Evolutionary conservation across 2,888 invertebrate species (phyloP).

Genomic region (Pachydiplax longipennis): DNA sequence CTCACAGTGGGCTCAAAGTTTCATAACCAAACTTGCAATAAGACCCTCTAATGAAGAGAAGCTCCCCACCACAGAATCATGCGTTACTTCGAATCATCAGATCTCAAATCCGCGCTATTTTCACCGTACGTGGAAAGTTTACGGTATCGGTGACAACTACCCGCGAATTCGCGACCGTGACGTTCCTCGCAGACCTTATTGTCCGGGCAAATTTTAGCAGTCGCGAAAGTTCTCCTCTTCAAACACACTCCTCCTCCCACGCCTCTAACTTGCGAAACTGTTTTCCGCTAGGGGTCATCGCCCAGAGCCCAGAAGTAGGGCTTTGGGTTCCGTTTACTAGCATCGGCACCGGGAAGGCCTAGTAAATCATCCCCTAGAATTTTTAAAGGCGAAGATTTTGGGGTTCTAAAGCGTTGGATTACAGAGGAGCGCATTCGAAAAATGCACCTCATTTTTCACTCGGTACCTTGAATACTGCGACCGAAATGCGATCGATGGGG

Average conservation of each 20-base stretch:
- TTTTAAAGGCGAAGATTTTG: background rate
- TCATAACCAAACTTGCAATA: too few species aligned
- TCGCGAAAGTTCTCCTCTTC: background rate
- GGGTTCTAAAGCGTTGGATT: background rate
- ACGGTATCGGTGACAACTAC: too few species aligned
- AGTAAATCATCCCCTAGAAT: slow-evolving; percentile 4
- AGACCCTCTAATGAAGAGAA: too few species aligned
- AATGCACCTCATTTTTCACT: background rate
- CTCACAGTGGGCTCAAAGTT: too few species aligned
- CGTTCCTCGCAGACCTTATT: too few species aligned
- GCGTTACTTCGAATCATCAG: too few species aligned
- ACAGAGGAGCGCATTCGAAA: background rate
- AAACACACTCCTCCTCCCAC: background rate
- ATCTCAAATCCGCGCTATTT: too few species aligned
- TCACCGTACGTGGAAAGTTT: too few species aligned
- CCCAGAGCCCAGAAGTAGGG: background rate
- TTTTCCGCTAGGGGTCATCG: background rate
- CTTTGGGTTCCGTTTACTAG: background rate
- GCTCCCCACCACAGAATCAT: too few species aligned
- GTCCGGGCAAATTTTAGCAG: background rate
- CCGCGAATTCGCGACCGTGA: too few species aligned
- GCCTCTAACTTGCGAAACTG: background rate
- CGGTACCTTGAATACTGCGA: slow-evolving; percentile 8
- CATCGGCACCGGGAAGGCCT: background rate
- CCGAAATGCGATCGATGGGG: slow-evolving; percentile 6